Evolutionary conservation across 1,140 invertebrate genomes (phyloP).

Genomic region (Drosophila simulans): DNA sequence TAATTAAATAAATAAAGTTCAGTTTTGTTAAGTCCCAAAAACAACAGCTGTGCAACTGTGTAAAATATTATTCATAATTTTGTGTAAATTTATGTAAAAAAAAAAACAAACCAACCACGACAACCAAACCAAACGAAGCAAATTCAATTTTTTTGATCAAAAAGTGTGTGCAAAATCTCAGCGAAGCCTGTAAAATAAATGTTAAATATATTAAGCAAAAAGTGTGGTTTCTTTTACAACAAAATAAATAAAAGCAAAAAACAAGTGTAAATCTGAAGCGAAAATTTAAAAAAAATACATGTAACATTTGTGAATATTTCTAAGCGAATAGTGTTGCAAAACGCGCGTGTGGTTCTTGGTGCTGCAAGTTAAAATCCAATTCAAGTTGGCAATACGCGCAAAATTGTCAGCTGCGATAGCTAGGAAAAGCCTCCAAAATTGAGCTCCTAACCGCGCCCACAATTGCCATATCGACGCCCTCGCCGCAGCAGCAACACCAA

Average conservation of each 20-base stretch:
- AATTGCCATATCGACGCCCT: slow-evolving; percentile 79
- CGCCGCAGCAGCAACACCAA: slow-evolving; percentile 32
- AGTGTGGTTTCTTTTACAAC: slow-evolving; percentile 63
- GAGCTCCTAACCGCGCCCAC: slow-evolving; percentile 83
- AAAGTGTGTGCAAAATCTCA: slow-evolving; percentile 43
- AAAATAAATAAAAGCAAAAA: slow-evolving; percentile 10
- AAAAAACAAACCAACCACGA: slow-evolving; percentile 28
- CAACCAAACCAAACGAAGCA: slow-evolving; percentile 48
- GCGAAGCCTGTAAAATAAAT: slow-evolving; percentile 62
- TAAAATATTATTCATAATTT: slow-evolving; percentile 79
- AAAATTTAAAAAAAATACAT: slow-evolving; percentile 14
- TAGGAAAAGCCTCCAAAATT: slow-evolving; percentile 84
- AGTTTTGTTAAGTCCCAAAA: slow-evolving; percentile 51
- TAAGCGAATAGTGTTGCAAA: slow-evolving; percentile 1
- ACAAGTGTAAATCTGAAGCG: slow-evolving; percentile 22
- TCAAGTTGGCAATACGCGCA: slow-evolving; percentile 73
- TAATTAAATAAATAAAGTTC: slow-evolving; percentile 54
- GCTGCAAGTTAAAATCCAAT: slow-evolving; percentile 5
- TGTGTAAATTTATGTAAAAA: slow-evolving; percentile 80
- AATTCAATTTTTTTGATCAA: slow-evolving; percentile 53
- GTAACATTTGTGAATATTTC: slow-evolving; percentile 31
- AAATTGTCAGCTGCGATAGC: slow-evolving; percentile 61
- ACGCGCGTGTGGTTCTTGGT: slow-evolving; percentile 8
- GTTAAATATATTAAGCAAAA: slow-evolving; percentile 66
- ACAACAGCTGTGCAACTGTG: slow-evolving; percentile 56